phyloP scores from a whole-genome alignment of 2,888 invertebrate species.

The Nysson spinosus region DNA sequence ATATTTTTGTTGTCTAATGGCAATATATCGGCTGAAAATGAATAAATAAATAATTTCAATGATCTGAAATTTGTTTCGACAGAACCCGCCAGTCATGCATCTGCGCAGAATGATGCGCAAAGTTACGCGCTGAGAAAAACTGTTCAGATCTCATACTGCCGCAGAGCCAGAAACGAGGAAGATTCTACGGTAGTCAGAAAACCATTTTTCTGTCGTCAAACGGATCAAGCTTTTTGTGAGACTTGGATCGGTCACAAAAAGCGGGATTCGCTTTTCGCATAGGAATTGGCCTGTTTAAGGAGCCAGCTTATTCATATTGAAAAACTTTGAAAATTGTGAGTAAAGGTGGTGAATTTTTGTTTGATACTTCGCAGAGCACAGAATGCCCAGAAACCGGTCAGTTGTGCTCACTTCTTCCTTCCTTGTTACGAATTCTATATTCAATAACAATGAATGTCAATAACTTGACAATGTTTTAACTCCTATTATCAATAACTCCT shows the following conservation, averaged over 20 bases:
- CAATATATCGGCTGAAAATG: no score
- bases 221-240: constrained; percentile 78
- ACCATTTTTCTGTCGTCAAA: constrained; percentile 77
- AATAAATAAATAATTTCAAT: neutral
- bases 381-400: constrained; percentile 51
- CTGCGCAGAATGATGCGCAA: constrained; percentile 54
- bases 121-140: constrained; percentile 39
- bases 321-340: constrained; percentile 61
- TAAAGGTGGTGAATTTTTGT: constrained; percentile 52
- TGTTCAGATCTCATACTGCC: constrained; percentile 48
- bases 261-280: constrained; percentile 78
- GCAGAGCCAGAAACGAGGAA: constrained; percentile 62
- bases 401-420: constrained; percentile 11
- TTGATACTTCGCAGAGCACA: constrained; percentile 39
- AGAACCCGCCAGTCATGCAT: constrained; percentile 45
- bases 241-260: constrained; percentile 77
- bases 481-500: constrained; percentile 9
- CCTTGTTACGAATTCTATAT: constrained; percentile 25
- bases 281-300: constrained; percentile 72
- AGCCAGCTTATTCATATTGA: constrained; percentile 53
- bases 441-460: constrained; percentile 12
- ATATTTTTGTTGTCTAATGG: no score
- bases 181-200: constrained; percentile 69
- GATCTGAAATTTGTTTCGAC: constrained; percentile 22
- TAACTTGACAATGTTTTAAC: constrained; percentile 3